Evolutionary conservation across 2,797 vertebrate species (phyloP).

Genomic region (Schizopygopsis malacanthus): DNA sequence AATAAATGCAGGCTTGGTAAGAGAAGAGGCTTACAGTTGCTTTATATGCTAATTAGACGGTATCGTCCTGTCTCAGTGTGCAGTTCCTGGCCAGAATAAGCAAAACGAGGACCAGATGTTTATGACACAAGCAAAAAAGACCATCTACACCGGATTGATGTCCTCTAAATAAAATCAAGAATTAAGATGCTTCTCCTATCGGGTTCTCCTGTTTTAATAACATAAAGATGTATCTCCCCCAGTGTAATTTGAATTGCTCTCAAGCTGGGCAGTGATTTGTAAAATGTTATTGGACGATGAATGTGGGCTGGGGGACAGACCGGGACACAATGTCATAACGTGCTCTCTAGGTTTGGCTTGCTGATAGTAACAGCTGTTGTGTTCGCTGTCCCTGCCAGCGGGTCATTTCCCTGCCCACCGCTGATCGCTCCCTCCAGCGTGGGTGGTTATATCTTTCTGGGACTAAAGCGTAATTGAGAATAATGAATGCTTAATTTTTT

Average conservation of each 20-base stretch:
- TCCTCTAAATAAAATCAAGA: background rate
- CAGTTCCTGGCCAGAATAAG: background rate
- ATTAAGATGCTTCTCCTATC: background rate
- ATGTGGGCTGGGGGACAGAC: conserved; percentile 19
- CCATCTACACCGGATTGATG: background rate
- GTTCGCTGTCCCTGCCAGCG: conserved; percentile 64
- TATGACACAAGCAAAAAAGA: background rate
- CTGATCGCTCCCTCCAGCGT: conserved; percentile 58
- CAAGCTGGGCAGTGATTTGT: conserved; percentile 57
- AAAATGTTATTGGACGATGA: conserved; percentile 28
- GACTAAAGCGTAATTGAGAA: conserved; percentile 77
- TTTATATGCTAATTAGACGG: background rate
- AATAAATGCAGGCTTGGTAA: background rate
- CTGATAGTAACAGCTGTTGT: conserved; percentile 68
- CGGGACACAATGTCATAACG: conserved; percentile 53
- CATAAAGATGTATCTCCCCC: conserved; percentile 59
- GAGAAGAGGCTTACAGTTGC: background rate
- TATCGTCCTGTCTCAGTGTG: background rate
- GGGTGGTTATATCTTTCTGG: conserved; percentile 68
- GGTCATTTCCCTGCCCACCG: conserved; percentile 48
- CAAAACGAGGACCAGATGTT: background rate
- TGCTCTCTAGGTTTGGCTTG: conserved; percentile 60
- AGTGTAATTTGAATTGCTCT: conserved; percentile 52
- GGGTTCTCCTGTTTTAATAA: conserved; percentile 42
- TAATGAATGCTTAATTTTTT: conserved; percentile 71